Conservation (phyloP, 2,797 vertebrate genomes). For the Gymnoscopelus microlampas region DNA sequence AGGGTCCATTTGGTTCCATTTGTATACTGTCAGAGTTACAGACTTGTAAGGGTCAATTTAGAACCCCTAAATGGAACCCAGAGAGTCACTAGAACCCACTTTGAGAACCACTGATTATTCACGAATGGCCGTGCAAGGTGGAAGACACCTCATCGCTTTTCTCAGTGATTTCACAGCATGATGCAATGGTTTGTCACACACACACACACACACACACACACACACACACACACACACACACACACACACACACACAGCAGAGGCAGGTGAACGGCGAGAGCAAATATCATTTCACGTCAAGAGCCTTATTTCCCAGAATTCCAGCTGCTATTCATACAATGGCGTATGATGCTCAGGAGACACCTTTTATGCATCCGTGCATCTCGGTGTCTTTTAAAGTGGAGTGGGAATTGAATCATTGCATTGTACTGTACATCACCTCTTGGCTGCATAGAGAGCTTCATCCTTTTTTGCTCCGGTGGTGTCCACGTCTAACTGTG, state of each 20-base stretch:
- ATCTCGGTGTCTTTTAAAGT: background rate
- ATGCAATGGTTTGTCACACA: slow-evolving; percentile 24
- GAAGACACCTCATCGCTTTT: slow-evolving; percentile 26
- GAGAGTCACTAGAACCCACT: no score
- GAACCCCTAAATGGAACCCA: no score
- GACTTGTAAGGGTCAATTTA: no score
- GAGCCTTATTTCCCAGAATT: background rate
- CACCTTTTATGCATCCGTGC: background rate
- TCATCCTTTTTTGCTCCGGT: background rate
- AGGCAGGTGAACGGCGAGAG: background rate
- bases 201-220: slow-evolving; percentile 7
- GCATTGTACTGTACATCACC: slow-evolving; percentile 2
- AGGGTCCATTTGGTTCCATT: no score
- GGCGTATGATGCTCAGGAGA: background rate
- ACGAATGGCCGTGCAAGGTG: slow-evolving; percentile 6
- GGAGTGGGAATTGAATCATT: slow-evolving; percentile 6
- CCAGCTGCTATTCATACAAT: background rate
- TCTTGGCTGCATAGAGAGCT: slow-evolving; percentile 5
- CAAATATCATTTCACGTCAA: background rate
- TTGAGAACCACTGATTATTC: background rate
- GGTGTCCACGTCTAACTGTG: background rate
- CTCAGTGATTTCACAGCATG: slow-evolving; percentile 9
- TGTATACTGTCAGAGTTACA: no score
- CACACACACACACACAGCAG: slow-evolving; percentile 8
- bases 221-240: slow-evolving; percentile 14